Conservation (phyloP, 2,888 invertebrate species). For the Laothoe populi region DNA sequence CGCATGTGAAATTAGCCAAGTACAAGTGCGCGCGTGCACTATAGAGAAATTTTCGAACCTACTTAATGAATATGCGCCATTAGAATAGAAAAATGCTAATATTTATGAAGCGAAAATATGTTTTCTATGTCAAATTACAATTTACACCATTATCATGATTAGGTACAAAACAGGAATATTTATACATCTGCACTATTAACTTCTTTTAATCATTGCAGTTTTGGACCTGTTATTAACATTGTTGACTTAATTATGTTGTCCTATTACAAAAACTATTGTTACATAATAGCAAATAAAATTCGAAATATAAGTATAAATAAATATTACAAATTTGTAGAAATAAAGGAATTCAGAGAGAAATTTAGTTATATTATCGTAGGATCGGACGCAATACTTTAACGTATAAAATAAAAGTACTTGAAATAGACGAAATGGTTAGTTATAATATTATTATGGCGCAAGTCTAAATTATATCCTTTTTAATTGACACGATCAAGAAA, state of each 20-base stretch:
- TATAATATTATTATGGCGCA: background rate
- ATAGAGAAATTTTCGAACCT: conserved; percentile 51
- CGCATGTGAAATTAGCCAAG: conserved; percentile 65
- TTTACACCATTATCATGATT: background rate
- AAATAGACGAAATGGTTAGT: background rate
- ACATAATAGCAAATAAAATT: background rate
- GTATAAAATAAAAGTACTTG: too few relatives aligned
- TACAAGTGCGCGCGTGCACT: conserved; percentile 44
- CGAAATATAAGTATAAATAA: background rate
- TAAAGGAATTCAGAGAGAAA: too few relatives aligned
- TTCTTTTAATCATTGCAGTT: conserved; percentile 4
- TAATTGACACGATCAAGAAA: conserved; percentile 6
- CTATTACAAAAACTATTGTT: background rate
- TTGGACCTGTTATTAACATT: background rate
- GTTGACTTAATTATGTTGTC: background rate
- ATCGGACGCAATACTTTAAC: too few relatives aligned
- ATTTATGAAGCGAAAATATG: background rate
- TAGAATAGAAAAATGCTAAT: conserved; percentile 28
- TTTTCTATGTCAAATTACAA: background rate
- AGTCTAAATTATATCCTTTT: background rate
- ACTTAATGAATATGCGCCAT: conserved; percentile 25
- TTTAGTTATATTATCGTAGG: too few relatives aligned
- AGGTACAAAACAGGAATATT: background rate
- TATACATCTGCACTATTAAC: conserved; percentile 15
- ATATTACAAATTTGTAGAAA: too few relatives aligned